Evolutionary conservation across 1,140 invertebrate genomes (phyloP).

Genomic region (Epicauta chinensis): DNA sequence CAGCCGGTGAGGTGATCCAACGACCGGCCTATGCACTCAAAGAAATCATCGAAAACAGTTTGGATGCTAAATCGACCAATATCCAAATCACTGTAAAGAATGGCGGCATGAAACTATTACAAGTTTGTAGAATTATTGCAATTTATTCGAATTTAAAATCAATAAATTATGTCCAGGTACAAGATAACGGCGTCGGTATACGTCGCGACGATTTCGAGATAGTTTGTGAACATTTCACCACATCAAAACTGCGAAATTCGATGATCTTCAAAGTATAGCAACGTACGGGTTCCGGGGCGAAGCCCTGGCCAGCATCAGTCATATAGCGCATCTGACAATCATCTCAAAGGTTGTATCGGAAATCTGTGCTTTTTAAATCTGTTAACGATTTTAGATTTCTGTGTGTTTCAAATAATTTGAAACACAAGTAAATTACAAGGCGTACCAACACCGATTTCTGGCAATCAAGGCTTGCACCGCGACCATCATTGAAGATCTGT

Average conservation of each 20-base stretch:
- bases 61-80: conserved; percentile 87
- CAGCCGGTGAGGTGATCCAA: conserved; percentile 96
- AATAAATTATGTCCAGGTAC: conserved; percentile 63
- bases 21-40: conserved; percentile 94
- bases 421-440: conserved; percentile 76
- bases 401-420: conserved; percentile 49
- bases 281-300: conserved; percentile 98
- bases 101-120: conserved; percentile 88
- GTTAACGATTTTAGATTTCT: no score
- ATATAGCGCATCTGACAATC: conserved; percentile 89
- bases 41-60: conserved; percentile 95
- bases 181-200: conserved; percentile 92
- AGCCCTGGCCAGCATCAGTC: conserved; percentile 94
- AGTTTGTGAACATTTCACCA: conserved; percentile 96
- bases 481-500: conserved; percentile 89
- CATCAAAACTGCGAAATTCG: conserved; percentile 87
- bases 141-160: background rate
- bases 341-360: conserved; percentile 79
- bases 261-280: conserved; percentile 79
- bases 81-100: conserved; percentile 88
- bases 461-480: conserved; percentile 86
- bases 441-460: conserved; percentile 76
- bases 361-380: conserved; percentile 67
- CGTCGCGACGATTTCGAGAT: conserved; percentile 87
- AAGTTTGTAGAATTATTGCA: conserved; percentile 52